A percentile compares a stretch with the other conserved stretches of the same genome.
Conservation (phyloP, 1,140 invertebrate genomes). For the Scaptodrosophila lebanonensis region DNA sequence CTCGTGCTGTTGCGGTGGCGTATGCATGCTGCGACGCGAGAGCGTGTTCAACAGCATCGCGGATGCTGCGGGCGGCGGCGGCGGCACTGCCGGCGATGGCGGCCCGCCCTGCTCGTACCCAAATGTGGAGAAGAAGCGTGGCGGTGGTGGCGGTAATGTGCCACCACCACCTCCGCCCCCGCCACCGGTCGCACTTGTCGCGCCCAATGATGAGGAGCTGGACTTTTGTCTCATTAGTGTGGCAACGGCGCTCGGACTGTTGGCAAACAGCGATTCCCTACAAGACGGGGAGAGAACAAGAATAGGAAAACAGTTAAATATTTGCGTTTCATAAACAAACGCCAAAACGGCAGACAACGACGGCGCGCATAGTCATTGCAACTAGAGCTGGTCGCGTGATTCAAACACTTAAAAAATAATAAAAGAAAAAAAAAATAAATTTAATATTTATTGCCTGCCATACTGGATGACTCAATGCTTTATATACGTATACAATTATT, state of each 20-base stretch:
- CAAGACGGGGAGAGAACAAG: constrained; percentile 1
- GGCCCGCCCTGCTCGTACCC: constrained; percentile 59
- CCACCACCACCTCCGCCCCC: constrained; percentile 20
- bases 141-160: constrained; percentile 53
- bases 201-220: constrained; percentile 52
- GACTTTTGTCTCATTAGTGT: constrained; percentile 73
- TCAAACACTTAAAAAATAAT: no score
- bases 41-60: constrained; percentile 35
- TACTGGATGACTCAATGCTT: no score
- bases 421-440: no score
- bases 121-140: constrained; percentile 72
- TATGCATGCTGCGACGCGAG: constrained; percentile 56
- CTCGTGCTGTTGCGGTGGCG: constrained; percentile 39
- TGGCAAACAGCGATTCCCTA: constrained; percentile 76
- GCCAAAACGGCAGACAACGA: no score
- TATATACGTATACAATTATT: no score
- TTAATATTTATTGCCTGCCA: no score
- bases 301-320: constrained; percentile 46
- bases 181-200: background rate
- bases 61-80: constrained; percentile 34
- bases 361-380: no score
- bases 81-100: constrained; percentile 18
- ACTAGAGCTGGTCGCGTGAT: no score
- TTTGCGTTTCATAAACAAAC: constrained; percentile 41
- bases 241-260: constrained; percentile 53